Conservation (phyloP, 1,140 invertebrate genomes). For the Diprion similis region DNA sequence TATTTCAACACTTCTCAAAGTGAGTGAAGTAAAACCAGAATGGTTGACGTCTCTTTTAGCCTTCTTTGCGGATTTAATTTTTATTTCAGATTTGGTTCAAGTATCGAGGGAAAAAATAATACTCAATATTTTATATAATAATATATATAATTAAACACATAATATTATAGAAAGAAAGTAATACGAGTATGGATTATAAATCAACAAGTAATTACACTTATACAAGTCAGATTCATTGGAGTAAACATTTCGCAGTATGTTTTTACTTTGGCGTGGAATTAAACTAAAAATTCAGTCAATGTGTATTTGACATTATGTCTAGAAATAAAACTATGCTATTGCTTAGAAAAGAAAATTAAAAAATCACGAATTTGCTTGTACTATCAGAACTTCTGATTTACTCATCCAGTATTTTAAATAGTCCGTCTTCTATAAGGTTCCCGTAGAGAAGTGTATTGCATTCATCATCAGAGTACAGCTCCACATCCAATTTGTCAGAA, state of each 20-base stretch:
- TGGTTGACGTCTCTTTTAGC: not conserved
- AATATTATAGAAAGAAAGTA: no score
- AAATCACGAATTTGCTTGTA: not conserved
- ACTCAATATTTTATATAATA: no score
- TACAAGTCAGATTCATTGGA: no score
- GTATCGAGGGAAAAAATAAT: not conserved
- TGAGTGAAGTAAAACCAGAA: not conserved
- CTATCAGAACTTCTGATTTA: not conserved
- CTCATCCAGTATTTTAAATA: conserved; percentile 20
- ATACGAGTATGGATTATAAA: no score
- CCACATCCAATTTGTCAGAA: conserved; percentile 17
- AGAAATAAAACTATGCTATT: not conserved
- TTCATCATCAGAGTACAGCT: conserved; percentile 34
- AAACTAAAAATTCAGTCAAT: no score
- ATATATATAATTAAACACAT: no score
- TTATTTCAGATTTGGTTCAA: not conserved
- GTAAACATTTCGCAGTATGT: no score
- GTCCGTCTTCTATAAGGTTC: conserved; percentile 34
- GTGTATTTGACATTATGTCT: no score
- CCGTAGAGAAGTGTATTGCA: conserved; percentile 29
- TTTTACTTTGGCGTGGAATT: no score
- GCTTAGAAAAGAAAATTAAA: not conserved
- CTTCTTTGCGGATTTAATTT: not conserved
- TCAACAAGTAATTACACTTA: no score
- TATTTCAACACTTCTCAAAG: not conserved